These are phyloP conservation scores for Hemicrepidius hirtus DNA, from an alignment of 2,888 invertebrate species.

Conservation along the genomic window DNA sequence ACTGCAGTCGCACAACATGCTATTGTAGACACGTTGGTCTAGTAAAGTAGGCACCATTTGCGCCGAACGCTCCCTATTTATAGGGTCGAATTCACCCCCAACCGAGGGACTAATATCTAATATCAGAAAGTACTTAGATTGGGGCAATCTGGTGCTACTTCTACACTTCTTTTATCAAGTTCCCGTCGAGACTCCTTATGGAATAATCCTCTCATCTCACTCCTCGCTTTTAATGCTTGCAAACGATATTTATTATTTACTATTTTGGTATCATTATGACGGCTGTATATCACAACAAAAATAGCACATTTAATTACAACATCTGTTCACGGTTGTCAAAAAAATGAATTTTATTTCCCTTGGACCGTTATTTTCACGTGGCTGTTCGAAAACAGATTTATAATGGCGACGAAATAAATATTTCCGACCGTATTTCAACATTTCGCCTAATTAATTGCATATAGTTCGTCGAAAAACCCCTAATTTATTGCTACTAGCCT, in stretches of 20 bases:
- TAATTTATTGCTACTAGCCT: slow-evolving; percentile 55
- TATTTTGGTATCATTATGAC: slow-evolving; percentile 17
- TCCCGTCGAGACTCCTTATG: slow-evolving; percentile 25
- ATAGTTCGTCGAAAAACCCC: slow-evolving; percentile 59
- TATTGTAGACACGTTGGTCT: slow-evolving; percentile 46
- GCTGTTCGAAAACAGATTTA: slow-evolving; percentile 54
- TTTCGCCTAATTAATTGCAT: slow-evolving; percentile 62
- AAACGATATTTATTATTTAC: slow-evolving; percentile 38
- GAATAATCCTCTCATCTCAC: slow-evolving; percentile 39
- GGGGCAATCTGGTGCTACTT: slow-evolving; percentile 59
- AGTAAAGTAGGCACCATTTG: slow-evolving; percentile 43
- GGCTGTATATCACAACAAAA: slow-evolving; percentile 22
- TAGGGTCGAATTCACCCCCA: slow-evolving; percentile 50
- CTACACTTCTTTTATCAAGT: slow-evolving; percentile 56
- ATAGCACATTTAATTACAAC: slow-evolving; percentile 38
- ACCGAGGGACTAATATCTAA: slow-evolving; percentile 60
- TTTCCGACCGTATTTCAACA: slow-evolving; percentile 59
- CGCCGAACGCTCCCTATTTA: slow-evolving; percentile 48
- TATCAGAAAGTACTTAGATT: slow-evolving; percentile 62
- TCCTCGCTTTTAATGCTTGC: slow-evolving; percentile 15
- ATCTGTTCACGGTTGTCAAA: slow-evolving; percentile 38
- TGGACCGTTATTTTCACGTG: slow-evolving; percentile 29
- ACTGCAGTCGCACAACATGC: slow-evolving; percentile 55
- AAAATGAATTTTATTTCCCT: slow-evolving; percentile 32
- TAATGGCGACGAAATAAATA: slow-evolving; percentile 53